Base-by-base conservation (phyloP, 2,888 invertebrate species). In the Conistra vaccinii region DNA sequence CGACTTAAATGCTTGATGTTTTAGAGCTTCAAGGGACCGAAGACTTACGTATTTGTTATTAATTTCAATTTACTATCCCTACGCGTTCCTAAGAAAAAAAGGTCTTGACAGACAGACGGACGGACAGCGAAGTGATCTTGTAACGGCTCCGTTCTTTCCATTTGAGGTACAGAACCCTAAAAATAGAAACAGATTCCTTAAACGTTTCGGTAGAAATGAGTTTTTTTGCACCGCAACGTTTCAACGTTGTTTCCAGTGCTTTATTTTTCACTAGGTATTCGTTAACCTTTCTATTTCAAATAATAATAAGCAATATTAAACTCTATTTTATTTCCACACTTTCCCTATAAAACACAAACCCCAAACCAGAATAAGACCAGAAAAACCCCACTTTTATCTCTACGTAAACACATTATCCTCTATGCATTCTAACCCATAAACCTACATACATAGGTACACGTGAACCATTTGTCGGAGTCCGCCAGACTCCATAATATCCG, bases 401-500 rank as follows among this genome's bases (percentile, higher is more conserved):
- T 20, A 23, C 57, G 51, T 58, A 51, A 77, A 63, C 62, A 69
- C 17, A 67, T 57, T 57, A 66, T 66, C 7, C 53, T 45, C 29
- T 35, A 65, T 53, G 55, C 83, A 69, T 61, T 65, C 61, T 57
- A 57, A 69, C 23, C 32, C 32, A 81, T 69, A 66, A 51, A 77
- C 76, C 57, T 39, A 58, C 62, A 26, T 39, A 58, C 62, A 26
- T 70, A 77, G 39, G 57, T 66, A 62, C 32, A 73, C 61, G 17
- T 55, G 12, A 32, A 58, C 57, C 62, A 81, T 77, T 77, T 51
- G 81, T 81, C n/a, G 74, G 17, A 62, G 39, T 73, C 51, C 51
- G 26, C 32, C 42, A 74, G 81, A 67, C 69, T 58, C 69, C 53
- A 51, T 85, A 69, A 75, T 67, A 81, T 72, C 69, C 58, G 69